Base-by-base conservation (phyloP, 1,140 invertebrate genomes). In the Drosophila athabasca region DNA sequence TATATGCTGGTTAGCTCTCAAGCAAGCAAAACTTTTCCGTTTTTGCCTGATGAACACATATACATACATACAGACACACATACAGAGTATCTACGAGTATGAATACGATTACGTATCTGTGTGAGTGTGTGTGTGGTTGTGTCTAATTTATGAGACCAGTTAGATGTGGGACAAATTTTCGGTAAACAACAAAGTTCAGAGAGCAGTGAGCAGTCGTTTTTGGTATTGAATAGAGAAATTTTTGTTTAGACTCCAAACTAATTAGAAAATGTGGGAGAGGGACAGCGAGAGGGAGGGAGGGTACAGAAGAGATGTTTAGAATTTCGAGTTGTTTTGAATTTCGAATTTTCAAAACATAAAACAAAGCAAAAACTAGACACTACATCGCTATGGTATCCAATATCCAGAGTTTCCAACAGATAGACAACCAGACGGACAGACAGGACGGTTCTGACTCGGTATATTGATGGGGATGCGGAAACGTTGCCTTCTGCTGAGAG, bases 71-170 rank as follows among this genome's bases (percentile, higher is more conserved):
- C 22, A 3, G 0, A 29, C 26, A 29, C 6, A 29, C 26, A 29
- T 31, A 8, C 7, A 50, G 72, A 73, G 26, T 35, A 17, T 43
- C 19, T 43, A 31, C 31, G 31, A 35, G 22, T 31, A 35, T 8
- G 8, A 11, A 3, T 35, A 35, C 31, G 31, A 3, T 3, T 50
- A 41, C 35, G 52, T 77, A 64, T 60, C 46, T 55, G 60, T 78
- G 81, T 77, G 64, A 62, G 62, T 78, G 81, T 77, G 64, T 64
- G 62, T 55, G 60, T 78, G 81, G 74, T 64, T 64, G 62, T 74
- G 69, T 85, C 73, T 85, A 81, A 85, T 85, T 85, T 85, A 85
- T 87, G 69, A 74, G 62, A 66, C 64, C 82, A 75, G 62, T 87
- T 70, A 75, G 59, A 48, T 64, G 50, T 67, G 60, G 62, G 61